phyloP scores from a whole-genome alignment of 2,113 vertebrate species.

The Phodopus roborovskii region DNA sequence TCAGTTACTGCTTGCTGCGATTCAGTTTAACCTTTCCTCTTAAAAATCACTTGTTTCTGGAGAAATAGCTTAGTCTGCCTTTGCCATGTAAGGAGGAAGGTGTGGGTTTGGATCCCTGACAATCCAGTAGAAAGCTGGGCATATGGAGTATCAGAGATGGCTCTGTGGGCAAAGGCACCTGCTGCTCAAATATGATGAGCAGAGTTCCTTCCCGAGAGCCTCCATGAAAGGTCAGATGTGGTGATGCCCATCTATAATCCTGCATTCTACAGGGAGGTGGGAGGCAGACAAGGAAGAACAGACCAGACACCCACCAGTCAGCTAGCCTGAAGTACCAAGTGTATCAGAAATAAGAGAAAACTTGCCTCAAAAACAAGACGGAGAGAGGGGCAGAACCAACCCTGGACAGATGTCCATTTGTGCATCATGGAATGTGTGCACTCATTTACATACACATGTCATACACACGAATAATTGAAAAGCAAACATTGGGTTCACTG shows the following conservation, averaged over 20 bases:
- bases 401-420: not conserved
- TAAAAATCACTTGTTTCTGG: not conserved
- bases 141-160: not conserved
- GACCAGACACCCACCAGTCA: not conserved
- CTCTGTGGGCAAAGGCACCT: not conserved
- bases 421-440: not conserved
- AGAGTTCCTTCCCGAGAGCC: not conserved
- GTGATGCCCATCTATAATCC: not conserved
- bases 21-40: slow-evolving; percentile 2
- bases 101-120: not conserved
- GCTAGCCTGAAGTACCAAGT: not conserved
- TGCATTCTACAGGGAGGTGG: not conserved
- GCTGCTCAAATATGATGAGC: not conserved
- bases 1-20: not conserved
- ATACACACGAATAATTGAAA: not conserved
- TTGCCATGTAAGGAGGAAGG: not conserved
- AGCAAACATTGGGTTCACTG: not conserved
- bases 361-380: not conserved
- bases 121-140: too few species aligned
- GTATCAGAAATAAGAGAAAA: not conserved
- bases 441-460: not conserved
- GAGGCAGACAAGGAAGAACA: too few species aligned
- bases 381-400: too few species aligned
- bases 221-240: not conserved
- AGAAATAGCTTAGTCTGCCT: not conserved